Evolutionary conservation across 1,140 invertebrate genomes (phyloP), one percentile per base, ranked within the genome.

Genomic region (Drepana arcuata): DNA sequence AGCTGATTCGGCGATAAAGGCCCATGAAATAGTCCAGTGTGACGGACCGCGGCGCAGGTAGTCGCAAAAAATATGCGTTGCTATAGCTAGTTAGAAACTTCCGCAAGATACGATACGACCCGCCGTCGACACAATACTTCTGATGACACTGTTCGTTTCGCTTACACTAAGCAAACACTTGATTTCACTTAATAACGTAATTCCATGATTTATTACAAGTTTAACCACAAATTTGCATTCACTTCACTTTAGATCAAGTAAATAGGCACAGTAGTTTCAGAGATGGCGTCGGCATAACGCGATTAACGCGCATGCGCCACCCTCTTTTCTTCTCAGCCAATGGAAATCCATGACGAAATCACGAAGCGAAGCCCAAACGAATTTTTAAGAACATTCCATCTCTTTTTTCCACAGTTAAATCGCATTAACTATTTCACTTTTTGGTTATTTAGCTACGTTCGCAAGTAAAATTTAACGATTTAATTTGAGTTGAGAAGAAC

Each of bases 241-340:
- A 68, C 52, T 63, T 59, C 50, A 71, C 58, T 61, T 60, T 61
- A 52, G 50, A 78, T 80, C 71, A 78, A 77, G 70, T 75, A 82
- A 41, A 71, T 66, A 67, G 64, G 70, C 64, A 80, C 68, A 72
- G 64, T 69, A 78, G 58, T 71, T 72, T 64, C 48, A 74, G 72
- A 81, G 78, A 84, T 84, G 81, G 81, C 81, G 81, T 84, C 81
- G 79, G 69, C 75, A 66, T 58, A 81, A 74, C 73, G 77, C 81
- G 69, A 73, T 65, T 58, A 81, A 74, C 73, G 77, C 81, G 81
- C 81, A 84, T 82, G 81, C 78, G 78, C 75, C 75, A 81, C 77
- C 75, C 68, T 77, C 68, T 69, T 63, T 44, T 45, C 45, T 45
- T 59, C 33, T 59, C 53, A 16, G 48, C 71, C 72, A 80, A 78